Base-by-base conservation (phyloP, 2,113 vertebrate species). In the Octodon degus region DNA sequence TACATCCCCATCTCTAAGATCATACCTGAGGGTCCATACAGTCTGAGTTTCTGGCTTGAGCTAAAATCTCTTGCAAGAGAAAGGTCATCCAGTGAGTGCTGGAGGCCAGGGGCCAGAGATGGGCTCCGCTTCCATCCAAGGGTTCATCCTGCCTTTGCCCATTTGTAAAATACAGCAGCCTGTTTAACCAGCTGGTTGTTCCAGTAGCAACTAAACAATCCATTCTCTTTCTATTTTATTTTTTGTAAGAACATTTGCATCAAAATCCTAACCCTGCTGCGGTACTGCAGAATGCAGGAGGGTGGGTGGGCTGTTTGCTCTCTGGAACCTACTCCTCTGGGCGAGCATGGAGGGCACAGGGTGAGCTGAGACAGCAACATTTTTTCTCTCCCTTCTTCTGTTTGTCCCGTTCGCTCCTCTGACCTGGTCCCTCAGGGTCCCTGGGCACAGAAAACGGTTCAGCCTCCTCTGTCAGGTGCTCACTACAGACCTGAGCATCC, bases 241-340 rank as follows among this genome's bases (percentile, higher is more conserved):
- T 93, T 82, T 91, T 47, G 68, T 94, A 63, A 85, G 87, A 94
- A 84, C 24, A 92, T 84, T 43, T 47, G 72, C 50, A 68, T 47
- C 60, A 89, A 93, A 94, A 34, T 79, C 62, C 76, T 43, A 43
- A 43, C 43, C 43, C 22, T 17, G 65, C 93, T 25, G n/a, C 32
- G 32, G 47, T 32, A 76, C 13, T 50, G 13, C 27, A 13, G 30
- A 17, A 27, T 9, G 34, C 20, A 10, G 67, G 34, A 70, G 67
- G 16, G 77, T 65, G 7, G 0, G 12, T 7, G 34, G 63, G 17
- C 58, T 63, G 55, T 34, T 79, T 90, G 7, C 40, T 68, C 92
- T 62, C 58, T 24, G 50, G 47, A 47, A 7, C 25, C 25, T 62
- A 9, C 1, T 70, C 40, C 53, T 81, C 11, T 34, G 40, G 65